Percentiles rank a stretch among this genome's conserved stretches.
These are phyloP conservation scores for Bos taurus DNA, from an alignment of 2,113 vertebrate species.

Conservation along the genomic window ARS-UCD2.0 NC_037334.1:25520501-25521000, in stretches of 20 bases:
- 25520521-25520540: neutral
- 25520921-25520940: neutral
- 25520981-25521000: neutral
- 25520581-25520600: neutral
- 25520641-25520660: neutral
- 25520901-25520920: neutral
- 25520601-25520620: neutral
- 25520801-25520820: neutral
- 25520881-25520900: neutral
- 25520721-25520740: neutral
- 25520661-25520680: neutral
- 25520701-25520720: neutral
- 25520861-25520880: fast-evolving
- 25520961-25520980: neutral
- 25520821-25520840: fast-evolving
- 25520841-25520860: neutral
- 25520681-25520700: neutral
- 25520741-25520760: too few species aligned
- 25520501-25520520: neutral
- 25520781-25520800: neutral
- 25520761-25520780: neutral
- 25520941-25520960: neutral
- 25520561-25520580: neutral
- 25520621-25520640: neutral
- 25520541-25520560: neutral